Evolutionary conservation across 2,888 invertebrate genomes (phyloP).

Genomic region (Hypolimnas misippus): DNA sequence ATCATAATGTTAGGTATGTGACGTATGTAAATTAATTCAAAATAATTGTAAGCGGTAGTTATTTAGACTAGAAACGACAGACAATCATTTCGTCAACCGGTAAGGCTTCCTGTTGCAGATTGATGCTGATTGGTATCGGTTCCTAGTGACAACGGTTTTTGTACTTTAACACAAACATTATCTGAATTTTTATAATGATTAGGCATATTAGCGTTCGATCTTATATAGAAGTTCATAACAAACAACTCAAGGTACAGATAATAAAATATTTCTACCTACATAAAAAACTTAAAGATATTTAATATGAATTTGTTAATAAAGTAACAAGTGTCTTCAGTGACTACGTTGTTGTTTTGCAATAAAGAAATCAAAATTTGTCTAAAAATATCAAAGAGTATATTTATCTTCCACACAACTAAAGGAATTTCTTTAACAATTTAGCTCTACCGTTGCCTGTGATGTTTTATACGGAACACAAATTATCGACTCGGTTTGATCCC

Average conservation of each 20-base stretch:
- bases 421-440: slow-evolving; percentile 74
- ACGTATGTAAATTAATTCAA: slow-evolving; percentile 1
- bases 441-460: slow-evolving; percentile 73
- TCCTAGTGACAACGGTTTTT: slow-evolving; percentile 50
- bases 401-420: slow-evolving; percentile 65
- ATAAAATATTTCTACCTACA: no score
- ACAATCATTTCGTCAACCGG: slow-evolving; percentile 62
- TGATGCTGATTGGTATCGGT: slow-evolving; percentile 75
- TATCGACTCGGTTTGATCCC: slow-evolving; percentile 82
- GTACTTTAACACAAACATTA: neutral
- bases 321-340: neutral
- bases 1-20: neutral
- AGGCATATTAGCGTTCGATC: no score
- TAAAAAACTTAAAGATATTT: no score
- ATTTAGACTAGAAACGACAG: slow-evolving; percentile 43
- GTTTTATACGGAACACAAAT: slow-evolving; percentile 78
- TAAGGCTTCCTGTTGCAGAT: slow-evolving; percentile 79
- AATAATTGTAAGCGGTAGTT: slow-evolving; percentile 4
- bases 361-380: no score
- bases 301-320: neutral
- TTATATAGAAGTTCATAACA: no score
- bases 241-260: neutral
- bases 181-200: neutral
- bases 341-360: slow-evolving; percentile 52
- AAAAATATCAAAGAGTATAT: slow-evolving; percentile 56